phyloP scores from a whole-genome alignment of 2,888 invertebrate genomes.

The Trichopria drosophilae region DNA sequence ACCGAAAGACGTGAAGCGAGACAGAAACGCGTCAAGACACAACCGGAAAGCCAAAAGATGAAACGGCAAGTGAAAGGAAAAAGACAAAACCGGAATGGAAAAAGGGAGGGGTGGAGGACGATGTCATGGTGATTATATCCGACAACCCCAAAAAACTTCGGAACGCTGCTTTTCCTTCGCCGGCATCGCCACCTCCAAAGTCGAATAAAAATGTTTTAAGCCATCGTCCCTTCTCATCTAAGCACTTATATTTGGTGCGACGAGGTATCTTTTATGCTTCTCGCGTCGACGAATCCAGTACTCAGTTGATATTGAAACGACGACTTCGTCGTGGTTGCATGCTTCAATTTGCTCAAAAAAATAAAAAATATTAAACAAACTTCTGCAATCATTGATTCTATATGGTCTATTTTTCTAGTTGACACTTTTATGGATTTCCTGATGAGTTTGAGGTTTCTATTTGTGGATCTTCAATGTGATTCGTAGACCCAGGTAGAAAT shows the following conservation, averaged over 20 bases:
- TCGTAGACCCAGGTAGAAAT: no score
- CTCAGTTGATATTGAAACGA: conserved; percentile 44
- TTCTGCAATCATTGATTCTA: no score
- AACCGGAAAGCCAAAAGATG: conserved; percentile 1
- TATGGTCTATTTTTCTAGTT: no score
- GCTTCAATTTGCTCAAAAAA: not conserved
- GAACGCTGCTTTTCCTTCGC: conserved; percentile 35
- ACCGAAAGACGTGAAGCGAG: conserved; percentile 24
- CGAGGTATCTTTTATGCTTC: conserved; percentile 47
- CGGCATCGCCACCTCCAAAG: conserved; percentile 31
- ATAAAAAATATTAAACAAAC: no score
- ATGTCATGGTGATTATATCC: conserved; percentile 52
- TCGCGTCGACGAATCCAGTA: conserved; percentile 7
- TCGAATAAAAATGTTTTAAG: conserved; percentile 51
- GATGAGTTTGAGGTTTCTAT: no score
- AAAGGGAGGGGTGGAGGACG: conserved; percentile 9
- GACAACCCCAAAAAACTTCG: conserved; percentile 47
- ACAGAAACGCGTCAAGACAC: conserved; percentile 15
- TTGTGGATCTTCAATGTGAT: no score
- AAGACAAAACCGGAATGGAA: conserved; percentile 2
- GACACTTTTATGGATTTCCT: no score
- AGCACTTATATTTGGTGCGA: conserved; percentile 52
- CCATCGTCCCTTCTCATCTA: conserved; percentile 37
- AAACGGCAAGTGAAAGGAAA: not conserved
- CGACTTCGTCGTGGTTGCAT: conserved; percentile 12